phyloP scores from a whole-genome alignment of 1,140 invertebrate species.

The Lepidurus arcticus region DNA sequence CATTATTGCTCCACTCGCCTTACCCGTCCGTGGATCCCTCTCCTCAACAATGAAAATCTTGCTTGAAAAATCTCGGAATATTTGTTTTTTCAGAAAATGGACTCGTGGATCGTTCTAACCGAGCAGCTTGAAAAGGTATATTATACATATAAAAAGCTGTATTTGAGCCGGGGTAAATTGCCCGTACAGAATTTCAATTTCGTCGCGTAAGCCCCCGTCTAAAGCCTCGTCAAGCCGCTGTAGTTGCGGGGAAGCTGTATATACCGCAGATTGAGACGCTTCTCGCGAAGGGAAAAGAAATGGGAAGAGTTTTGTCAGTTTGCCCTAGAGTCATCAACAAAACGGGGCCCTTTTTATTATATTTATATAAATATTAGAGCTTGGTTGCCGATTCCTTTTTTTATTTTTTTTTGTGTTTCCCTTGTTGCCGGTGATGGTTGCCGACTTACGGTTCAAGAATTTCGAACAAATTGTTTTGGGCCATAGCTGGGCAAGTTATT shows the following conservation, averaged over 20 bases:
- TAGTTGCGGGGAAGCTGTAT: background rate
- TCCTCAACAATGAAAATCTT: constrained; percentile 2
- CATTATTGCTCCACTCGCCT: constrained; percentile 12
- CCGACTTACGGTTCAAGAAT: background rate
- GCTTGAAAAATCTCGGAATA: background rate
- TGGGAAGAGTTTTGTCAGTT: background rate
- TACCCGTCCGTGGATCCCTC: background rate
- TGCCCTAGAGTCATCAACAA: background rate
- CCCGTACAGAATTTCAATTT: background rate
- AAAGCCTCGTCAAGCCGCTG: background rate
- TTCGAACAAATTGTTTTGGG: background rate
- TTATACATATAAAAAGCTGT: background rate
- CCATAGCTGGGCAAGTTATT: background rate
- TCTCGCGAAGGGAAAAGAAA: background rate
- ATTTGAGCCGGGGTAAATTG: constrained; percentile 11
- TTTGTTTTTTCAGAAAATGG: background rate
- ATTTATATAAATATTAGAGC: background rate
- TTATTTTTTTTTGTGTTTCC: background rate
- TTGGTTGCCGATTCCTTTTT: background rate
- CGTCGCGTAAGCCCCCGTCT: background rate
- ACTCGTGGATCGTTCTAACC: background rate
- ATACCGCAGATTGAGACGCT: background rate
- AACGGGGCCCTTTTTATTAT: background rate
- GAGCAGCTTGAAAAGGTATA: background rate
- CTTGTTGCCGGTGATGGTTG: background rate